Conservation (phyloP, 2,888 invertebrate species). For the Sphecodes monilicornis region DNA sequence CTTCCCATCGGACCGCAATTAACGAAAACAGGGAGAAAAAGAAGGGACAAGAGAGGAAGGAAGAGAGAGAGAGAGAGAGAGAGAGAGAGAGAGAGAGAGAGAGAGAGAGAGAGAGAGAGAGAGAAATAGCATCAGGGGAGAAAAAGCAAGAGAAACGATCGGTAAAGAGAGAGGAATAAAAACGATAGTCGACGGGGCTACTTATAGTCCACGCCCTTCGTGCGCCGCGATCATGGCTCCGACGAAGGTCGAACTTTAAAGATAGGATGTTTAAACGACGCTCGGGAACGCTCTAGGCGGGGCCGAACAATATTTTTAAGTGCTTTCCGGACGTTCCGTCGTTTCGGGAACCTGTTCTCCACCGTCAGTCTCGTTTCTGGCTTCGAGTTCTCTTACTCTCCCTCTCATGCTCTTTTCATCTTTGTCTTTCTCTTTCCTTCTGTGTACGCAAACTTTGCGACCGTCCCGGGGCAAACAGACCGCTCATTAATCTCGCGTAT, state of each 20-base stretch:
- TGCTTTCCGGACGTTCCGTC: conserved; percentile 53
- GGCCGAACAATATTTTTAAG: conserved; percentile 72
- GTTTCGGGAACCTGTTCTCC: conserved; percentile 34
- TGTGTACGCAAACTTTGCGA: conserved; percentile 47
- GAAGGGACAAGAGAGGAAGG: background rate
- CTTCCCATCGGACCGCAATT: conserved; percentile 55
- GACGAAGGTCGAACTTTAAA: conserved; percentile 27
- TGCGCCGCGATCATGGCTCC: background rate
- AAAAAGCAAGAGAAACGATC: background rate
- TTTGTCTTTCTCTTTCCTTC: background rate
- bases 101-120: background rate
- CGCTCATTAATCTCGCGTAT: conserved; percentile 66
- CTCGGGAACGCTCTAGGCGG: conserved; percentile 64
- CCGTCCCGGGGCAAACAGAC: conserved; percentile 51
- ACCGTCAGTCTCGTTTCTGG: background rate
- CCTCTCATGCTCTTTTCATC: background rate
- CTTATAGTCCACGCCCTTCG: conserved; percentile 61
- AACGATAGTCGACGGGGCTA: conserved; percentile 58
- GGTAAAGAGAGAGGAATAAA: conserved; percentile 22
- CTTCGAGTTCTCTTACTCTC: background rate
- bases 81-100: no score
- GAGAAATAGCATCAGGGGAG: background rate
- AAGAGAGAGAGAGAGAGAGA: background rate
- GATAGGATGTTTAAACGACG: conserved; percentile 61
- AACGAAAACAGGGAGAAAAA: conserved; percentile 49